These are phyloP conservation scores for Cotesia typhae DNA, from an alignment of 1,140 invertebrate species.

Conservation along the genomic window DNA sequence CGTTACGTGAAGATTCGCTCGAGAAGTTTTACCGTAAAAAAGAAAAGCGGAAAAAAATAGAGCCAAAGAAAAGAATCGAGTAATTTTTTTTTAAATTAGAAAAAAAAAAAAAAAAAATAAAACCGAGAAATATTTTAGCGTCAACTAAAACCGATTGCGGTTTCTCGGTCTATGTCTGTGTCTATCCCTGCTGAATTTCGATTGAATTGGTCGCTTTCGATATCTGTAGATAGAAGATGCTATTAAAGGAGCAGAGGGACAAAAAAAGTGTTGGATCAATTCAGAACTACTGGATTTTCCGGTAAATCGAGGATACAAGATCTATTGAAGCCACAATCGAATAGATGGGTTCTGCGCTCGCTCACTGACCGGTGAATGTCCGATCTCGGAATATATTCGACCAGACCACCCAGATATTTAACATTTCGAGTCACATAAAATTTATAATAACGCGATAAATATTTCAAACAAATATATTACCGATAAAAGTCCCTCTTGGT, in stretches of 20 bases:
- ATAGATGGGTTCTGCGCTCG: slow-evolving; percentile 36
- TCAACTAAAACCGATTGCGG: slow-evolving; percentile 4
- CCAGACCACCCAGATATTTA: neutral
- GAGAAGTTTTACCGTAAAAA: neutral
- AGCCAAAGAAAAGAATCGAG: neutral
- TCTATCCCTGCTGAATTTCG: slow-evolving; percentile 40
- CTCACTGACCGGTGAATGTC: slow-evolving; percentile 36
- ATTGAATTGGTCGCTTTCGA: slow-evolving; percentile 45
- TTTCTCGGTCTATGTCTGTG: neutral
- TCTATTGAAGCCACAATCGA: slow-evolving; percentile 33
- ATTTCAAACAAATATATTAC: too few species aligned
- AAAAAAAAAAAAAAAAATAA: neutral
- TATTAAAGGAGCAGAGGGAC: slow-evolving; percentile 19
- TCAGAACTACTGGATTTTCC: slow-evolving; percentile 28
- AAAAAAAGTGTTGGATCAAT: slow-evolving; percentile 35
- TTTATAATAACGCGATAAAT: neutral
- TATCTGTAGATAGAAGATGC: slow-evolving; percentile 44
- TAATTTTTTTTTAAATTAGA: too few species aligned
- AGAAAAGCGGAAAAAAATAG: neutral
- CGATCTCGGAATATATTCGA: neutral
- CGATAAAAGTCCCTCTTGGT: too few species aligned
- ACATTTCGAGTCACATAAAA: slow-evolving; percentile 2
- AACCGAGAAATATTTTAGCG: too few species aligned
- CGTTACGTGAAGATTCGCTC: slow-evolving; percentile 8
- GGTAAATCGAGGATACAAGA: slow-evolving; percentile 18